These are phyloP conservation scores for Notolepis coatsorum DNA, from an alignment of 2,797 vertebrate genomes.

Conservation along the genomic window DNA sequence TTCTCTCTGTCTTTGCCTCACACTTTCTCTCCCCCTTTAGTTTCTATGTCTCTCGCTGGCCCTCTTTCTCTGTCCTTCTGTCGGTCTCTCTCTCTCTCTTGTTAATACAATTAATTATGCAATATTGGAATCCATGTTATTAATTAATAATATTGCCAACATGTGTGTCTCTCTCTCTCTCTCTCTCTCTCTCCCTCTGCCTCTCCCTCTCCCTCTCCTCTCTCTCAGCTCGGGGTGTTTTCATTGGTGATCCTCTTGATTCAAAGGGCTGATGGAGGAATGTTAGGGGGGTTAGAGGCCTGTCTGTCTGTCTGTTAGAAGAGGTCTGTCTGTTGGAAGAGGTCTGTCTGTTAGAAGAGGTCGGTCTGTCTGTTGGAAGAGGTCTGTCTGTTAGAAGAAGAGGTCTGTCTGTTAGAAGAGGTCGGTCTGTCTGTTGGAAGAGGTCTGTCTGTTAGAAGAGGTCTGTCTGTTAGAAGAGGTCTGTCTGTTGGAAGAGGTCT, in stretches of 20 bases:
- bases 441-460: too few species aligned
- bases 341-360: too few species aligned
- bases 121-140: too few species aligned
- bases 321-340: slow-evolving; percentile 34
- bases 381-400: too few species aligned
- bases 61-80: background rate
- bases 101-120: too few species aligned
- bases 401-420: too few species aligned
- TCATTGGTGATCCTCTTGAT: slow-evolving; percentile 51
- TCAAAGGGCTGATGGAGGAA: slow-evolving; percentile 55
- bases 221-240: slow-evolving; percentile 29
- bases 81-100: background rate
- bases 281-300: slow-evolving; percentile 30
- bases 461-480: too few species aligned
- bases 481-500: too few species aligned
- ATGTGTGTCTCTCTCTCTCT: background rate
- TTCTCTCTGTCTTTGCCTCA: background rate
- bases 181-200: background rate
- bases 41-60: too few species aligned
- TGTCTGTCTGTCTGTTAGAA: slow-evolving; percentile 1
- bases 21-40: background rate
- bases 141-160: too few species aligned
- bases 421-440: too few species aligned
- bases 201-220: background rate
- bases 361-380: too few species aligned